Percentiles rank a stretch among this genome's conserved stretches.
Conservation (phyloP, 2,797 vertebrate species). For the Pelodytes ibericus region DNA sequence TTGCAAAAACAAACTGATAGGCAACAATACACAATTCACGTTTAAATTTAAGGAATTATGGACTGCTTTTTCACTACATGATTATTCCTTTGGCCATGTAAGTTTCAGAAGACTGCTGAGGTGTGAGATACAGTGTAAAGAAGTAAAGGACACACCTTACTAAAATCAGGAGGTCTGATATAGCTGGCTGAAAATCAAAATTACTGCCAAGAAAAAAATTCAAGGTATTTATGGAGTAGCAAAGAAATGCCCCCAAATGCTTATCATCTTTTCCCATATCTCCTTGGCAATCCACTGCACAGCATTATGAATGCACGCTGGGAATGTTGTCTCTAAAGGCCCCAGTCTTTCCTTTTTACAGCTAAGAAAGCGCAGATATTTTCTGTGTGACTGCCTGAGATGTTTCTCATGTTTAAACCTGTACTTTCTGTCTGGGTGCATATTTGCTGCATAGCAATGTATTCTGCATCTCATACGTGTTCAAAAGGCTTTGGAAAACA, state of each 20-base stretch:
- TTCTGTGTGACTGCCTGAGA: not conserved
- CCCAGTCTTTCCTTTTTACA: not conserved
- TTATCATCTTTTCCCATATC: not conserved
- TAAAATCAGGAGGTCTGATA: not conserved
- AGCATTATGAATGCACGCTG: not conserved
- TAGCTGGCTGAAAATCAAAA: too few relatives aligned
- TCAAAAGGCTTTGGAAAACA: too few relatives aligned
- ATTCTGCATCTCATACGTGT: not conserved
- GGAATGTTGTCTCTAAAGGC: not conserved
- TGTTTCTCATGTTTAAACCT: not conserved
- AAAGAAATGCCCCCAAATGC: not conserved
- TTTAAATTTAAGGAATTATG: too few relatives aligned
- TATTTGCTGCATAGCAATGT: not conserved
- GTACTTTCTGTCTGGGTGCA: not conserved
- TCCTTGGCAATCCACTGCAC: not conserved
- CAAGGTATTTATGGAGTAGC: not conserved
- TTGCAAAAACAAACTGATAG: too few relatives aligned
- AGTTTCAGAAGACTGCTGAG: too few relatives aligned
- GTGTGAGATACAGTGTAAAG: too few relatives aligned
- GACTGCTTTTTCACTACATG: too few relatives aligned
- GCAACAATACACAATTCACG: too few relatives aligned
- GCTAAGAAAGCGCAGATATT: not conserved
- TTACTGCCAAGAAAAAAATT: not conserved
- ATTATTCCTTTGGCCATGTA: too few relatives aligned
- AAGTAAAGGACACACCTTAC: too few relatives aligned